Conservation (phyloP, 2,888 invertebrate species). For the Drosophila limbata region DNA sequence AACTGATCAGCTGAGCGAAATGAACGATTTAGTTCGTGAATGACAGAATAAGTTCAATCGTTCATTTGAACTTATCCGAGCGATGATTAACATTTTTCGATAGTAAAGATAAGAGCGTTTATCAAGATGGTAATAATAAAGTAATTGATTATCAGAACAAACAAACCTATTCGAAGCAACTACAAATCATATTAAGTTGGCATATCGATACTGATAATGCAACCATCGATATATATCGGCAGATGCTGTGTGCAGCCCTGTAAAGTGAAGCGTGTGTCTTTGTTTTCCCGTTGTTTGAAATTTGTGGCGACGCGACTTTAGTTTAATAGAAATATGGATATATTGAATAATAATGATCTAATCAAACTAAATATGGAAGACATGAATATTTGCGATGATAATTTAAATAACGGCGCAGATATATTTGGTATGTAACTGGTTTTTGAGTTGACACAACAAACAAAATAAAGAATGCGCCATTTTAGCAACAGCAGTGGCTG, state of each 20-base stretch:
- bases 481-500: constrained; percentile 29
- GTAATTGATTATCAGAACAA: no score
- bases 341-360: not conserved
- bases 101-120: no score
- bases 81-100: no score
- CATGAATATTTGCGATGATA: constrained; percentile 76
- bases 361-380: constrained; percentile 80
- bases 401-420: constrained; percentile 78
- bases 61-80: no score
- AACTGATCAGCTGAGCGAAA: no score
- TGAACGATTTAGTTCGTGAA: no score
- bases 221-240: no score
- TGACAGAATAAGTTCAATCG: no score
- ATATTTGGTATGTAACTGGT: constrained; percentile 76
- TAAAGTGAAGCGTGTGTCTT: constrained; percentile 18
- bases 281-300: constrained; percentile 44
- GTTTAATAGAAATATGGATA: constrained; percentile 24
- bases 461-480: constrained; percentile 47
- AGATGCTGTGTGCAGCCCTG: not conserved
- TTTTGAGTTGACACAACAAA: constrained; percentile 32
- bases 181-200: no score
- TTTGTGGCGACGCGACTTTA: constrained; percentile 24
- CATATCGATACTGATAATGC: no score
- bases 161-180: no score
- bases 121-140: no score